Conservation (phyloP, 2,888 invertebrate genomes). For the Harpalus rubripes region DNA sequence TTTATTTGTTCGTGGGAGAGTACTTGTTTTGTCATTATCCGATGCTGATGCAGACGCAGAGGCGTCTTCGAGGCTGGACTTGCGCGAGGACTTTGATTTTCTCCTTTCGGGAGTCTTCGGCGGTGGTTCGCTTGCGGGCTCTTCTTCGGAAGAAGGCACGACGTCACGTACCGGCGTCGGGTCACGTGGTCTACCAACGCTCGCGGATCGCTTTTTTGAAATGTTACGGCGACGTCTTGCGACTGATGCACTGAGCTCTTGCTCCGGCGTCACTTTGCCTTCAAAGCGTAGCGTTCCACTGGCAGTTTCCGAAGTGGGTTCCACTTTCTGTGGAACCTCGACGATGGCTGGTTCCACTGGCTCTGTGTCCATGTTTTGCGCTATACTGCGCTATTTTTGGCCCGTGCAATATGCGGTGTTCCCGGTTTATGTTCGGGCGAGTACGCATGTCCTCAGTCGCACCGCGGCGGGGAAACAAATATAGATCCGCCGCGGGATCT, state of each 20-base stretch:
- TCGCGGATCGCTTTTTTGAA: slow-evolving; percentile 80
- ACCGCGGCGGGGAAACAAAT: slow-evolving; percentile 61
- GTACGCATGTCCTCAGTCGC: slow-evolving; percentile 65
- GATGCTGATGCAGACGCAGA: slow-evolving; percentile 57
- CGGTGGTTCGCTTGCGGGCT: slow-evolving; percentile 69
- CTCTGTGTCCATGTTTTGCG: slow-evolving; percentile 74
- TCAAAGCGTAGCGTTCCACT: slow-evolving; percentile 70
- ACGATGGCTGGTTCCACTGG: slow-evolving; percentile 71
- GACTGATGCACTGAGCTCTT: slow-evolving; percentile 79
- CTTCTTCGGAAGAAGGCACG: slow-evolving; percentile 75
- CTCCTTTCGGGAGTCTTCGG: slow-evolving; percentile 75
- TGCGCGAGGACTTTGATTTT: slow-evolving; percentile 70
- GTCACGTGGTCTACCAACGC: slow-evolving; percentile 80
- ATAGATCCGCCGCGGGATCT: slow-evolving; percentile 62
- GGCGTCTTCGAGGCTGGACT: slow-evolving; percentile 66
- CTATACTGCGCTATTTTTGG: slow-evolving; percentile 68
- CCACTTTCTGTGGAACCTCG: slow-evolving; percentile 70
- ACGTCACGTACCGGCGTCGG: slow-evolving; percentile 81
- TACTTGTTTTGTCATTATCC: slow-evolving; percentile 66
- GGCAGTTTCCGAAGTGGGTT: slow-evolving; percentile 71
- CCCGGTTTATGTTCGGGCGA: slow-evolving; percentile 59
- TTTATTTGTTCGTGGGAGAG: slow-evolving; percentile 68
- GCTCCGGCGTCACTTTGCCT: slow-evolving; percentile 76
- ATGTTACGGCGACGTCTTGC: slow-evolving; percentile 82
- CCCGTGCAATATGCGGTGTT: slow-evolving; percentile 57